Conservation (phyloP, 2,797 vertebrate genomes). For the Gymnothorax reevesii region DNA sequence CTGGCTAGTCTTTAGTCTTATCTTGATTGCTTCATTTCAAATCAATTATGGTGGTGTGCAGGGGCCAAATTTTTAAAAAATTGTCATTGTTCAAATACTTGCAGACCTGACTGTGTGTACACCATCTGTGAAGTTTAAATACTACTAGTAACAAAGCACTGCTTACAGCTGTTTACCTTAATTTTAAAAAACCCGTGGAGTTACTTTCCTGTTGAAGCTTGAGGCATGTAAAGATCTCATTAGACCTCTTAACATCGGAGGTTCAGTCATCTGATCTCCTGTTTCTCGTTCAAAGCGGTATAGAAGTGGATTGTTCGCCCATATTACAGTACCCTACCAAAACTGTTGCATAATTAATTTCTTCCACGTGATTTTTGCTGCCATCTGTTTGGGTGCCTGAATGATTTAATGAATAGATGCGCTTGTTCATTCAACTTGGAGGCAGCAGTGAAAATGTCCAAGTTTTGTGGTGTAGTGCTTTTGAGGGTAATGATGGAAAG, state of each 20-base stretch:
- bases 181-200: constrained; percentile 17
- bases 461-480: background rate
- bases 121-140: no score
- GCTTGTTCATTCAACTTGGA: constrained; percentile 8
- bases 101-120: no score
- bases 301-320: background rate
- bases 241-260: constrained; percentile 19
- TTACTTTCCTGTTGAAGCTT: constrained; percentile 16
- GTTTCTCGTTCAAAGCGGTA: background rate
- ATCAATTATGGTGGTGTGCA: no score
- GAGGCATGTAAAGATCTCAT: constrained; percentile 24
- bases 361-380: constrained; percentile 11
- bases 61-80: no score
- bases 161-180: background rate
- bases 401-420: constrained; percentile 17
- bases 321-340: background rate
- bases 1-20: no score
- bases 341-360: constrained; percentile 15
- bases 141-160: background rate
- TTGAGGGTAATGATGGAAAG: background rate
- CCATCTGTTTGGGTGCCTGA: background rate
- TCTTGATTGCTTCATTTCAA: no score
- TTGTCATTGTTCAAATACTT: no score
- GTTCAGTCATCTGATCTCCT: background rate
- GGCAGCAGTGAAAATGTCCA: background rate